Conservation (phyloP, 2,888 invertebrate genomes). For the Saturnia pavonia region DNA sequence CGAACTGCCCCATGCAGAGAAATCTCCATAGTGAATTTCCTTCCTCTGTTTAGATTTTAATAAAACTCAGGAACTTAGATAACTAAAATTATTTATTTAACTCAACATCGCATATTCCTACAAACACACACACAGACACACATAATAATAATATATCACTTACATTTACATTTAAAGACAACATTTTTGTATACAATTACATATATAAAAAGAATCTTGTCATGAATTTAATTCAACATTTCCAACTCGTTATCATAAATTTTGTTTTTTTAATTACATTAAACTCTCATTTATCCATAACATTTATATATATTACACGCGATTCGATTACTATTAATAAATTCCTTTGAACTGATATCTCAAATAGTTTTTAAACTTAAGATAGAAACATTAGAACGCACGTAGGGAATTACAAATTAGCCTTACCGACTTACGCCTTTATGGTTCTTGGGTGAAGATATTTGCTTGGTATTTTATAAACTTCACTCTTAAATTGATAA, state of each 20-base stretch:
- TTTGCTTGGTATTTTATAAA: no score
- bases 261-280: background rate
- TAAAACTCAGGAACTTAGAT: constrained; percentile 37
- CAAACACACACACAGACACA: constrained; percentile 40
- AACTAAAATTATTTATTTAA: constrained; percentile 73
- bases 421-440: no score
- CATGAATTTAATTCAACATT: constrained; percentile 1
- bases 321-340: background rate
- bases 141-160: constrained; percentile 32
- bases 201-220: background rate
- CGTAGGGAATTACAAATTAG: background rate
- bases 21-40: no score
- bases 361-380: background rate
- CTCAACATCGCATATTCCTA: constrained; percentile 67
- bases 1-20: no score
- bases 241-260: background rate
- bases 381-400: background rate
- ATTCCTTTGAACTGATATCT: background rate
- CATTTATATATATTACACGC: background rate
- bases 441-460: no score
- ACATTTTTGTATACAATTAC: constrained; percentile 13
- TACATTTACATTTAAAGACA: constrained; percentile 37
- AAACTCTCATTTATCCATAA: background rate
- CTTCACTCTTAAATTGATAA: no score
- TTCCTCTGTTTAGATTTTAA: no score